Conservation (phyloP, 2,888 invertebrate species). For the Seira ritae region DNA sequence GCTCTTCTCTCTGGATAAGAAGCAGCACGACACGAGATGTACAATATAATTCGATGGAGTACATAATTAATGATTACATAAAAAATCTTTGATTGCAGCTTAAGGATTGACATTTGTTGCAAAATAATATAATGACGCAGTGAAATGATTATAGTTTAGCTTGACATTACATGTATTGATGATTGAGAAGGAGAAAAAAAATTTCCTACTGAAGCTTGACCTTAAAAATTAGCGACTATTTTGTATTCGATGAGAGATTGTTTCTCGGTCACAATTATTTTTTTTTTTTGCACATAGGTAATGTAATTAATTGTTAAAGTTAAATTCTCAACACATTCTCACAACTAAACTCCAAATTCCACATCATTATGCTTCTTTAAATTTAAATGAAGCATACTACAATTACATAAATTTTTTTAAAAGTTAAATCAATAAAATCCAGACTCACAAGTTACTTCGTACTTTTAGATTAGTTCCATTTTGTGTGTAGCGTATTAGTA, state of each 20-base stretch:
- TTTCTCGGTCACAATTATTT: background rate
- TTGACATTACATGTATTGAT: background rate
- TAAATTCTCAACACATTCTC: background rate
- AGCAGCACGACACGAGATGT: too few species aligned
- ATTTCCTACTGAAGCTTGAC: background rate
- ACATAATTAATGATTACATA: background rate
- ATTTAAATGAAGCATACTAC: too few species aligned
- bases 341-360: constrained; percentile 7
- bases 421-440: background rate
- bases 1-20: too few species aligned
- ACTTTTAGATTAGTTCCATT: constrained; percentile 1
- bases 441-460: constrained; percentile 17
- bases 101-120: constrained; percentile 9
- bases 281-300: background rate
- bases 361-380: too few species aligned
- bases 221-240: background rate
- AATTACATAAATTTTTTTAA: too few species aligned
- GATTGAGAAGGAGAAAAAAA: constrained; percentile 3
- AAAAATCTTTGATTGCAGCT: background rate
- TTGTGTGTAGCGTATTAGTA: constrained; percentile 1
- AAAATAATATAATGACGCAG: too few species aligned
- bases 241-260: constrained; percentile 23
- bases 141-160: too few species aligned
- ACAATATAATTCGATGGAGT: background rate
- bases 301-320: too few species aligned